Base-by-base conservation (phyloP, 1,140 invertebrate genomes). In the Ooceraea biroi region DNA sequence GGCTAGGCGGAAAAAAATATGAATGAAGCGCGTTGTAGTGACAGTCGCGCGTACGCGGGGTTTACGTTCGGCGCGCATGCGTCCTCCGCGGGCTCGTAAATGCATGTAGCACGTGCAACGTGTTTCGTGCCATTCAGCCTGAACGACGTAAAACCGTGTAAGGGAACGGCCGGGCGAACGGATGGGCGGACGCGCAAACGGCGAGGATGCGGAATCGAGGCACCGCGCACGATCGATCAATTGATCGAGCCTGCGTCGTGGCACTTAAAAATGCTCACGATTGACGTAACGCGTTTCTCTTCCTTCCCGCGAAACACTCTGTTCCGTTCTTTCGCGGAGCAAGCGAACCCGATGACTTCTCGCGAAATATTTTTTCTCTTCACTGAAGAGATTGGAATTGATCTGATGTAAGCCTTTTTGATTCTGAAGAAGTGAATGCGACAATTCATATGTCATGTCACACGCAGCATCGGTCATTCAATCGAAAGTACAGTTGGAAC, bases 11-110 rank as follows among this genome's bases (percentile, higher is more conserved):
- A 87, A 90, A 89, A 36, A 90, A 90, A 88, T 90, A 90, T 90
- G 87, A 90, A 90, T 90, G 88, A 90, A 90, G 80, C 65, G 36
- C 83, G 73, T 80, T 80, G 86, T 88, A 89, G 85, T 82, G 77
- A 85, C 85, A 69, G 84, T 85, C 84, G 86, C 84, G 86, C 80
- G 80, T 87, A 84, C 86, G 36, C 36, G 36, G 36, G 86, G 63
- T 66, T 76, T 82, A 71, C 58, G 72, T 78, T 86, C 25, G 17
- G 68, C 80, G 88, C 88, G 88, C 88, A 90, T 90, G 87, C 88
- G 87, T 87, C 50, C 41, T 19, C 55, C 36, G 36, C 36, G 7
- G 73, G 25, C 27, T 27, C 80, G 83, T 86, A 88, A 36, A 82
- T 71, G 80, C 69, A 82, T 58, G 84, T 83, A 88, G 82, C 86